These are phyloP conservation scores for Buphagus erythrorhynchus DNA, from an alignment of 2,797 vertebrate species.

Conservation along the genomic window DNA sequence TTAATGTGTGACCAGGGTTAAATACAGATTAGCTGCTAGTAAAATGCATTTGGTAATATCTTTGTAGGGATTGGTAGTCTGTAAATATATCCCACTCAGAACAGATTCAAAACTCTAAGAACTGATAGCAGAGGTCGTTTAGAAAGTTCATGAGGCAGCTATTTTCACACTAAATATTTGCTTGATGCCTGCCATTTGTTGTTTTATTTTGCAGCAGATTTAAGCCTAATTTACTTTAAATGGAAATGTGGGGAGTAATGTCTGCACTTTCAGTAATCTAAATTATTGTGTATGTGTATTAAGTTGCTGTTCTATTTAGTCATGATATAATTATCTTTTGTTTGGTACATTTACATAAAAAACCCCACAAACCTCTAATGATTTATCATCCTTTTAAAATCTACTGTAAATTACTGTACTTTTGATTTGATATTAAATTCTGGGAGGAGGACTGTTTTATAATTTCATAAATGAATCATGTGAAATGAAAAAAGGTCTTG, in stretches of 20 bases:
- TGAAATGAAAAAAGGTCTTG: background rate
- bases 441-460: background rate
- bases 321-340: background rate
- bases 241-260: background rate
- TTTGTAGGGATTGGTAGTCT: background rate
- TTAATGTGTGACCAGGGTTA: background rate
- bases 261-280: background rate
- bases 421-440: constrained; percentile 43
- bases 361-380: background rate
- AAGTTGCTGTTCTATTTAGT: background rate
- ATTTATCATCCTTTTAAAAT: background rate
- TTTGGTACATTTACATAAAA: background rate
- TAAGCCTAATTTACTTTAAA: background rate
- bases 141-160: background rate
- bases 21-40: background rate
- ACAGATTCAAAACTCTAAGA: background rate
- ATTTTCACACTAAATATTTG: background rate
- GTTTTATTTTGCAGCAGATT: background rate
- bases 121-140: background rate
- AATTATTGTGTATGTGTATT: background rate
- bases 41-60: background rate
- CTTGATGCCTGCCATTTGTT: background rate
- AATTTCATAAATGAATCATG: background rate
- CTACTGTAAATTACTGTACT: background rate
- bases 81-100: background rate